These are phyloP conservation scores for Dendroctonus valens DNA, from an alignment of 1,140 invertebrate species.

Conservation along the genomic window DNA sequence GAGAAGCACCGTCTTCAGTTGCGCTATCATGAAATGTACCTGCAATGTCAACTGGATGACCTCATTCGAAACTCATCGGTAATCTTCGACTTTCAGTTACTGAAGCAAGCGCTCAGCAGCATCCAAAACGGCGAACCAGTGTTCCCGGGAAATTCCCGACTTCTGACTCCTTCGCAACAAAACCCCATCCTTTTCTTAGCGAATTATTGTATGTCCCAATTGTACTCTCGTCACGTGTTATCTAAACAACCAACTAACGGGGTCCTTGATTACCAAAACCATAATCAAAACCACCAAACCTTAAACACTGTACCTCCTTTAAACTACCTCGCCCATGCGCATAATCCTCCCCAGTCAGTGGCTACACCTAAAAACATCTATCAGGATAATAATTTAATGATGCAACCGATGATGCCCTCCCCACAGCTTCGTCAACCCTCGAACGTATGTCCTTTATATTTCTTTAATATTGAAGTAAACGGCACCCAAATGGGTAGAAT, in stretches of 20 bases:
- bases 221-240: conserved; percentile 67
- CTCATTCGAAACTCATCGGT: conserved; percentile 64
- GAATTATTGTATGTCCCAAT: conserved; percentile 70
- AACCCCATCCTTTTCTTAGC: conserved; percentile 69
- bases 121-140: conserved; percentile 58
- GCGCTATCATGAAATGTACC: conserved; percentile 69
- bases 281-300: conserved; percentile 28
- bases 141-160: conserved; percentile 51
- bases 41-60: conserved; percentile 70
- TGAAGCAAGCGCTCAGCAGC: conserved; percentile 64
- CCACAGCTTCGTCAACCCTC: conserved; percentile 54
- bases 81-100: conserved; percentile 62
- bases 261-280: conserved; percentile 56
- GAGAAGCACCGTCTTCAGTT: conserved; percentile 65
- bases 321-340: conserved; percentile 51
- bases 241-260: conserved; percentile 61
- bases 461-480: conserved; percentile 75
- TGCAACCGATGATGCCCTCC: conserved; percentile 49
- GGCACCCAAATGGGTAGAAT: conserved; percentile 69
- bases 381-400: conserved; percentile 46
- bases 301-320: conserved; percentile 45
- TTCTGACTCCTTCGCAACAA: conserved; percentile 49
- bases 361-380: conserved; percentile 48
- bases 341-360: conserved; percentile 42
- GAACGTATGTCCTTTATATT: conserved; percentile 68